Conservation (phyloP, 2,113 vertebrate species). For the Podilymbus podiceps region DNA sequence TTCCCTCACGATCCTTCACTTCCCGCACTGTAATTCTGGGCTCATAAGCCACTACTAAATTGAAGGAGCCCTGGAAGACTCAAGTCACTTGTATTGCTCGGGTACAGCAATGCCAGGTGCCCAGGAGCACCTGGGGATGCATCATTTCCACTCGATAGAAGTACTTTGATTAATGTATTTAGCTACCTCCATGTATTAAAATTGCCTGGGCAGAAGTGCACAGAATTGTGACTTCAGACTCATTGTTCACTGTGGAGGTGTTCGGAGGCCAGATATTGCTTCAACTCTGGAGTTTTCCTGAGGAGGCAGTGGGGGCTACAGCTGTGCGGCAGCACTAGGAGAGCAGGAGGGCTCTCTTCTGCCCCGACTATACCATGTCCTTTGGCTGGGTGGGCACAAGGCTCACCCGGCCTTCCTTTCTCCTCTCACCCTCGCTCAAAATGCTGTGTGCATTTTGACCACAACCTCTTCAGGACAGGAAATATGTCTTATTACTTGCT, state of each 20-base stretch:
- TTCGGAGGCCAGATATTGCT: not conserved
- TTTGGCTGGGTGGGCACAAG: not conserved
- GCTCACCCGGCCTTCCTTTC: not conserved
- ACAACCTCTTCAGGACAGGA: not conserved
- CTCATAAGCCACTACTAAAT: not conserved
- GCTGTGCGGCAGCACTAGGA: not conserved
- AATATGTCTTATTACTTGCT: not conserved
- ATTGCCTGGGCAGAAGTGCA: not conserved
- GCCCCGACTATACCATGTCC: rapidly evolving
- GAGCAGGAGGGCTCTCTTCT: not conserved
- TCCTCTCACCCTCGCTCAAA: not conserved
- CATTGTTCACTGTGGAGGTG: not conserved
- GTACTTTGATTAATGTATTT: not conserved
- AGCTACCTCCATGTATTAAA: not conserved
- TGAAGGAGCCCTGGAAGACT: not conserved
- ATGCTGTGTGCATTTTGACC: not conserved
- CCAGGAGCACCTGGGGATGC: not conserved
- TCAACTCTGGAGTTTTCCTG: not conserved
- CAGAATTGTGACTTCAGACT: not conserved
- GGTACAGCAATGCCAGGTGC: not conserved
- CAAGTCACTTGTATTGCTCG: not conserved
- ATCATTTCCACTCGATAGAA: not conserved
- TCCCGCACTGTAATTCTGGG: not conserved
- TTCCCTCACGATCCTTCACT: not conserved
- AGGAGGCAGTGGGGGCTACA: not conserved